A percentile compares a stretch with the other conserved stretches of the same genome.
Conservation (phyloP, 2,797 vertebrate species). For the Epinephelus awoara region DNA sequence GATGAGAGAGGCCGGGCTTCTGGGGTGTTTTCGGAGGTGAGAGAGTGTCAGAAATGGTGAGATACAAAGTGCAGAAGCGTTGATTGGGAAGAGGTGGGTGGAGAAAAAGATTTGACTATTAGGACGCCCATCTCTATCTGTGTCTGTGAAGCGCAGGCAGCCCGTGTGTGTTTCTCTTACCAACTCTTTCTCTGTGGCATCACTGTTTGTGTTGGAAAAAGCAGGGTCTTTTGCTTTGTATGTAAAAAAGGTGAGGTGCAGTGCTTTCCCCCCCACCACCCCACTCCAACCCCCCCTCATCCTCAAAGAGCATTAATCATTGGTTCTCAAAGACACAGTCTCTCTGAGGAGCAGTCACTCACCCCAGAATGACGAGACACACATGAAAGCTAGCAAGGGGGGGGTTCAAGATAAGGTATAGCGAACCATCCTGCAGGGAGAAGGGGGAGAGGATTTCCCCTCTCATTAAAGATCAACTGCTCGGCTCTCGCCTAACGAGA, state of each 20-base stretch:
- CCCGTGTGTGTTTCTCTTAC: constrained; percentile 27
- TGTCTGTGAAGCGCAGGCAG: constrained; percentile 23
- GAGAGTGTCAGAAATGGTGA: constrained; percentile 61
- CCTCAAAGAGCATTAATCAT: constrained; percentile 78
- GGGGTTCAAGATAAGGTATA: constrained; percentile 64
- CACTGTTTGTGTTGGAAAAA: constrained; percentile 56
- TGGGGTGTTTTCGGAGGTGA: constrained; percentile 63
- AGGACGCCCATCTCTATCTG: constrained; percentile 39
- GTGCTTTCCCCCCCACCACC: background rate
- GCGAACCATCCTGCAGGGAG: constrained; percentile 44
- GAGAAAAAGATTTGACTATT: constrained; percentile 47
- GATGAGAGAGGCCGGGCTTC: constrained; percentile 37
- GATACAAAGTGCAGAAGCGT: constrained; percentile 56
- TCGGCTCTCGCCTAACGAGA: constrained; percentile 67
- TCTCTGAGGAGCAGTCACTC: constrained; percentile 76
- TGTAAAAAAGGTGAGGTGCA: constrained; percentile 57
- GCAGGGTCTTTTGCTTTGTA: constrained; percentile 56
- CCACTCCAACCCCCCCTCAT: background rate
- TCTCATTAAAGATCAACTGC: constrained; percentile 81
- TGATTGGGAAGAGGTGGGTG: constrained; percentile 64
- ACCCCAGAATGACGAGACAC: constrained; percentile 71
- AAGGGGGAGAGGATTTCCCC: constrained; percentile 57
- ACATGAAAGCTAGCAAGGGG: constrained; percentile 67
- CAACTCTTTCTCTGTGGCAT: constrained; percentile 21
- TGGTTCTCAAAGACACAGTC: constrained; percentile 69